phyloP scores from a whole-genome alignment of 37 sponge, comb jelly and placozoan species.

The Diacarnus erythraeanus region DNA sequence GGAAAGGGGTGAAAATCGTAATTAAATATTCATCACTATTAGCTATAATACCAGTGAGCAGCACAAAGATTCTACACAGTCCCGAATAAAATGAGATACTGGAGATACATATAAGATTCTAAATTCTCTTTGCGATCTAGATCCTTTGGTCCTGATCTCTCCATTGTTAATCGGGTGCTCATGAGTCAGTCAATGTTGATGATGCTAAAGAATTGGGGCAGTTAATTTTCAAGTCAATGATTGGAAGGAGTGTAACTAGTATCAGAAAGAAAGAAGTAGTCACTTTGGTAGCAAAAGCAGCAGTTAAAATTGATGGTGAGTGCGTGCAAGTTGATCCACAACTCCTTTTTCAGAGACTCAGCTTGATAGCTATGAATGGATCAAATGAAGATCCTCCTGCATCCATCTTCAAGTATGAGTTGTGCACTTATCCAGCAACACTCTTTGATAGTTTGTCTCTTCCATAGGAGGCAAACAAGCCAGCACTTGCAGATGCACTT shows the following conservation, averaged over 20 bases:
- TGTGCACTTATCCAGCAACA: slow-evolving; percentile 1
- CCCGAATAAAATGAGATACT: background rate
- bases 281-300: background rate
- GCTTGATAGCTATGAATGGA: slow-evolving; percentile 1
- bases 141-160: too few relatives aligned
- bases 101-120: background rate
- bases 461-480: background rate
- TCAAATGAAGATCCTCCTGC: too few relatives aligned
- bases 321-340: slow-evolving; percentile 1
- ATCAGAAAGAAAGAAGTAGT: background rate
- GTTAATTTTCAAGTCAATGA: background rate
- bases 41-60: background rate
- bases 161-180: too few relatives aligned
- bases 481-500: background rate
- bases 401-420: background rate
- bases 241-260: background rate
- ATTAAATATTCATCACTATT: background rate
- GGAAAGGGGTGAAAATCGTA: background rate
- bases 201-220: too few relatives aligned
- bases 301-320: background rate
- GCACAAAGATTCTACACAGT: background rate
- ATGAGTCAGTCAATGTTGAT: too few relatives aligned
- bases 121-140: background rate
- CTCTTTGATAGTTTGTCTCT: too few relatives aligned
- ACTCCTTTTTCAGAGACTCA: background rate